These are phyloP conservation scores for Paedocypris sp. DNA, from an alignment of 2,113 vertebrate species.

Conservation along the genomic window DNA sequence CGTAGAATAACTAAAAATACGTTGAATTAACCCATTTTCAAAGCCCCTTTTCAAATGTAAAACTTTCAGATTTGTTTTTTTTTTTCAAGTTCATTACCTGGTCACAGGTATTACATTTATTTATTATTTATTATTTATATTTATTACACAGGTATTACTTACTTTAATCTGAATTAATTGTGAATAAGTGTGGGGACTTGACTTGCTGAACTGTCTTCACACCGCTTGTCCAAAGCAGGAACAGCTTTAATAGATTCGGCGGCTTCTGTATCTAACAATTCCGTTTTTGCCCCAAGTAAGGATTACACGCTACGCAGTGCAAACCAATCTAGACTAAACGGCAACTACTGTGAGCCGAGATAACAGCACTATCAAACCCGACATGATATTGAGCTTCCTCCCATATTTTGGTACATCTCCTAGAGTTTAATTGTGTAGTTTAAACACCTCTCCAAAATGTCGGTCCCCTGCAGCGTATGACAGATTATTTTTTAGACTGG, in stretches of 20 bases:
- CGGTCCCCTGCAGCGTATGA: neutral
- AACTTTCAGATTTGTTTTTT: too few relatives aligned
- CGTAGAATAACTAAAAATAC: too few relatives aligned
- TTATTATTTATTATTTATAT: too few relatives aligned
- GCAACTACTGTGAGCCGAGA: neutral
- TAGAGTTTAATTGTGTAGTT: constrained; percentile 8
- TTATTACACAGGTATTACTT: too few relatives aligned
- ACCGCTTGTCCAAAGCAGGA: neutral
- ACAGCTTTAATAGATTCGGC: neutral
- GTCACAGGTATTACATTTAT: too few relatives aligned
- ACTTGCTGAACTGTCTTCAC: neutral
- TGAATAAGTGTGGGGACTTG: too few relatives aligned
- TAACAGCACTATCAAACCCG: constrained; percentile 10
- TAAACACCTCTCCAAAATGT: constrained; percentile 12
- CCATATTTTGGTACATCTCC: neutral
- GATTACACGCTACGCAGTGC: constrained; percentile 4
- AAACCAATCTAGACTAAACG: constrained; percentile 17
- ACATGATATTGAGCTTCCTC: constrained; percentile 13
- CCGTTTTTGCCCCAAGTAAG: neutral
- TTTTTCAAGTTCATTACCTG: too few relatives aligned
- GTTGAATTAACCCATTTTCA: too few relatives aligned
- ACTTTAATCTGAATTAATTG: too few relatives aligned
- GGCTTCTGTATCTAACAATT: neutral
- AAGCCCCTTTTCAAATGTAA: too few relatives aligned
- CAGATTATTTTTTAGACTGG: constrained; percentile 20